A percentile compares a stretch with the other conserved stretches of the same genome.
Conservation (phyloP, 2,888 invertebrate genomes). For the Callinectes sapidus region DNA sequence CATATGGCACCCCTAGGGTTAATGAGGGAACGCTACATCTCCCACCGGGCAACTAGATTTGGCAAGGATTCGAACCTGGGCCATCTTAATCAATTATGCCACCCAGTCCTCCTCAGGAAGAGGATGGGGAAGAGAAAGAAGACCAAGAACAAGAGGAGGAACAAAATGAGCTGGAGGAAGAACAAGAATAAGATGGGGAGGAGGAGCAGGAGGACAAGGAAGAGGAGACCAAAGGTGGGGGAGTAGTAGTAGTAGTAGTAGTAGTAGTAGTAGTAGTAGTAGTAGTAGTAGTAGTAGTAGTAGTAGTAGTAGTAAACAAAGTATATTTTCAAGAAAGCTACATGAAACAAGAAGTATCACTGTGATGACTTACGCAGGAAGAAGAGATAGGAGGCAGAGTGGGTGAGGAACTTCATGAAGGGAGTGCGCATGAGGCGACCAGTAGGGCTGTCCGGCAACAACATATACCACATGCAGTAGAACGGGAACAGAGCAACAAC, state of each 20-base stretch:
- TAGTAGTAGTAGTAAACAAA: not conserved
- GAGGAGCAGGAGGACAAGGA: no score
- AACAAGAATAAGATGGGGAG: no score
- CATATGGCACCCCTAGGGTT: no score
- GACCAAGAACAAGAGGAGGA: no score
- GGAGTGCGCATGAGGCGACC: slow-evolving; percentile 93
- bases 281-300: not conserved
- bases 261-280: not conserved
- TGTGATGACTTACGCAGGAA: slow-evolving; percentile 78
- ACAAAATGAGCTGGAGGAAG: no score
- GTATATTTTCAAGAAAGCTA: not conserved
- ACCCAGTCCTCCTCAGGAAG: no score
- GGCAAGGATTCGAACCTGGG: no score
- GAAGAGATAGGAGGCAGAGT: slow-evolving; percentile 94
- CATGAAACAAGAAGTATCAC: not conserved
- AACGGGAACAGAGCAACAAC: slow-evolving; percentile 91
- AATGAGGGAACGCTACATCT: no score
- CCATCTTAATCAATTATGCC: no score
- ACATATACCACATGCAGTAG: slow-evolving; percentile 89
- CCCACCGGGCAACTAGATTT: no score
- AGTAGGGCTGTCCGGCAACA: slow-evolving; percentile 87
- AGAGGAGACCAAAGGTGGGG: not conserved
- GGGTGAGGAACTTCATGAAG: slow-evolving; percentile 97
- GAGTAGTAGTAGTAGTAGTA: not conserved
- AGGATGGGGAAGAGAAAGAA: not conserved